Conservation (phyloP, 2,888 invertebrate species). For the Oscheius sp. region DNA sequence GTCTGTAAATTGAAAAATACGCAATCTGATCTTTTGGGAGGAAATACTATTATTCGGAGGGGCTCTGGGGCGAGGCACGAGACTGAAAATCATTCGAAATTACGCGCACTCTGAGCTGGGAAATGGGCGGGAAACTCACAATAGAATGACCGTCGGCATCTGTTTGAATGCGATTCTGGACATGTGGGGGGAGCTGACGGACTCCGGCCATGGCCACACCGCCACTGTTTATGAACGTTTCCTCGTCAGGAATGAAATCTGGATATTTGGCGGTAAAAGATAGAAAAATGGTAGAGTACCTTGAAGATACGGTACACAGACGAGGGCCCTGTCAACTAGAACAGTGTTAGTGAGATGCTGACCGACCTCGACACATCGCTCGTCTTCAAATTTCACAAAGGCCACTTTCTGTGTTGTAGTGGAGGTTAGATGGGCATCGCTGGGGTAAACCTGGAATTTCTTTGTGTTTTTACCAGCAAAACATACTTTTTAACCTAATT, state of each 20-base stretch:
- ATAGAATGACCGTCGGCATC: conserved; percentile 65
- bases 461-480: background rate
- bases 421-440: conserved; percentile 60
- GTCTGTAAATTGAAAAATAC: conserved; percentile 26
- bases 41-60: conserved; percentile 11
- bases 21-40: conserved; percentile 9
- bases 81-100: conserved; percentile 17
- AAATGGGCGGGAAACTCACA: conserved; percentile 48
- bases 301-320: conserved; percentile 85
- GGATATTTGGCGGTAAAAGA: conserved; percentile 16
- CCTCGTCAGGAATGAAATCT: conserved; percentile 84
- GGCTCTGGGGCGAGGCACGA: background rate
- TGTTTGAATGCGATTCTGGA: conserved; percentile 82
- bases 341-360: conserved; percentile 98
- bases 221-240: conserved; percentile 90
- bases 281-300: conserved; percentile 42
- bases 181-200: conserved; percentile 85
- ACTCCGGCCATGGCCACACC: conserved; percentile 81
- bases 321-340: conserved; percentile 95
- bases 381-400: conserved; percentile 93
- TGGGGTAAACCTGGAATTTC: conserved; percentile 67
- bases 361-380: conserved; percentile 89
- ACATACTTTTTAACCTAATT: background rate
- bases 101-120: background rate
- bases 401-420: conserved; percentile 81